Evolutionary conservation across 1,140 invertebrate genomes (phyloP), one percentile per base, ranked within the genome.

Genomic region (Drosophila equinoxialis): DNA sequence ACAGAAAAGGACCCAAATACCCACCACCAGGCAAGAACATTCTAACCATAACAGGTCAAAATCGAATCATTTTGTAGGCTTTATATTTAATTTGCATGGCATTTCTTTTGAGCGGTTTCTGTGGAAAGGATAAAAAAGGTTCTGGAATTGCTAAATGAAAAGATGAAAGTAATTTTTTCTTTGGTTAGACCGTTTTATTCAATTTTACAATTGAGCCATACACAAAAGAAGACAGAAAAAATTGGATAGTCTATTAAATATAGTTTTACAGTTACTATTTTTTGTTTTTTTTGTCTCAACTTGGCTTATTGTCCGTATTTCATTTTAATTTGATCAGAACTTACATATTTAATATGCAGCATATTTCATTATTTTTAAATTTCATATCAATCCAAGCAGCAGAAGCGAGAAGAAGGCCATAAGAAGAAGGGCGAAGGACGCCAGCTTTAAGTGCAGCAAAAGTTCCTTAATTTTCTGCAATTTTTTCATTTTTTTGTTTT

Each of bases 61-160:
- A 81, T 79, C 82, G 83, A 79, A 87, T 87, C 82, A 82, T 87
- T 81, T 79, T 75, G 75, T 68, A 65, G 75, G 71, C 79, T 79
- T 86, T 82, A 82, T 66, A 86, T 86, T 86, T 87, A 86, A 86
- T 86, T 86, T 86, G 83, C 83, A 82, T 87, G 83, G 71, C 77
- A 78, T 45, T 23, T 54, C 42, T 71, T 65, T 65, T 45, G 63
- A 37, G 60, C 45, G 37, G 63, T 71, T 61, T 61, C 17, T 26
- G 26, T 13, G 35, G 10, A 37, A 60, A 59, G 58, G 54, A 35
- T 58, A 35, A 58, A 33, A 58, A 58, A 59, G 57, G 57, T 37
- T 11, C 3, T 55, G 10, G 30, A 20, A 11, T 51, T 51, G 45
- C 20, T 23, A 23, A 48, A 2, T 14, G 17, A 23, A 51, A 51